Conservation (phyloP, 2,113 vertebrate species). For the Pampusana beccarii region DNA sequence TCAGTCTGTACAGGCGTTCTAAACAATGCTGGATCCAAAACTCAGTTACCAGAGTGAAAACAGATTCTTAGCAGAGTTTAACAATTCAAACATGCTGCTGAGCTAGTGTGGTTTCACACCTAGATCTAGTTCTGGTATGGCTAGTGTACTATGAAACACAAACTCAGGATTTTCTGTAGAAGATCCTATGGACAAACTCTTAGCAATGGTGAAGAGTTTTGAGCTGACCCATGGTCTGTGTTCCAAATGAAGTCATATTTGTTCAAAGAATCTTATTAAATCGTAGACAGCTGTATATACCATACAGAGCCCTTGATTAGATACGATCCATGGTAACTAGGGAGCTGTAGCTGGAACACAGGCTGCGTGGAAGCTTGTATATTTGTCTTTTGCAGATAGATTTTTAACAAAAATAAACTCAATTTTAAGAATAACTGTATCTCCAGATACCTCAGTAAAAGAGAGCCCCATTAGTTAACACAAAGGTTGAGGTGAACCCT, state of each 20-base stretch:
- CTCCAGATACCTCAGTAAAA: not conserved
- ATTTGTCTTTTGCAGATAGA: not conserved
- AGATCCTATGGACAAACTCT: not conserved
- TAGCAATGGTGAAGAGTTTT: not conserved
- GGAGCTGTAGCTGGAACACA: not conserved
- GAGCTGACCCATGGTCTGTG: not conserved
- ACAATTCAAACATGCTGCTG: not conserved
- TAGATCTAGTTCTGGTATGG: not conserved
- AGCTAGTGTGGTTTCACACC: not conserved
- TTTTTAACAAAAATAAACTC: not conserved
- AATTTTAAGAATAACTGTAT: not conserved
- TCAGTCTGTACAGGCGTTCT: not conserved
- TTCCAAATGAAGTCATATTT: not conserved
- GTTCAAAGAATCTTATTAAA: not conserved
- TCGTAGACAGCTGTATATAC: not conserved
- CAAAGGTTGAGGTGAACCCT: not conserved
- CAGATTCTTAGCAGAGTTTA: not conserved
- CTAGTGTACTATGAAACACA: not conserved
- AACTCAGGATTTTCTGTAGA: not conserved
- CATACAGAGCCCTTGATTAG: not conserved
- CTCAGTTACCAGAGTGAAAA: not conserved
- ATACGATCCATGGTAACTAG: not conserved
- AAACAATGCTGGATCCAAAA: not conserved
- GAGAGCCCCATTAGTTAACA: not conserved
- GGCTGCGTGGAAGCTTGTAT: not conserved